Base-by-base conservation (phyloP, 1,140 invertebrate genomes). In the Microvelia longipes region DNA sequence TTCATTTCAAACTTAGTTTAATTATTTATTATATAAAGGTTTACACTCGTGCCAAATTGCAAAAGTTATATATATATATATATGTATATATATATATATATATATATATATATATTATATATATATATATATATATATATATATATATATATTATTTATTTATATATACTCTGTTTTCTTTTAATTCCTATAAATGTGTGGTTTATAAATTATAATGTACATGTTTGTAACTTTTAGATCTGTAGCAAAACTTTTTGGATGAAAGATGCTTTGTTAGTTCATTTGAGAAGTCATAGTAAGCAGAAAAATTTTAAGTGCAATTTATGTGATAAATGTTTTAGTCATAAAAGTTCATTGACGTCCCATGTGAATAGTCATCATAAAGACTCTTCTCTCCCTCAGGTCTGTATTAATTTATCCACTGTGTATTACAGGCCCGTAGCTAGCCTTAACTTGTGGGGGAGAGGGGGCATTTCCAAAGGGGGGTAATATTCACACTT, bases 221-320 rank as follows among this genome's bases (percentile, higher is more conserved):
- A n/a, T n/a, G n/a, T n/a, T n/a, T n/a, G n/a, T n/a, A n/a, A n/a
- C n/a, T 50, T 50, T 50, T 19, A 50, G 35, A 50, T 90, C 29
- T 92, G 92, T 78, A 85, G 86, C 13, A 92, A 94, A 80, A 66
- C 68, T 2, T 79, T 78, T 70, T 73, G 73, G 61, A 71, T 79
- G 79, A 70, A 80, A 79, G 66, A 79, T 78, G 60, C 80, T 78
- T 80, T 90, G n/a, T 85, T 87, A 68, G 83, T 85, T 66, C 86
- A 88, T 76, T 84, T 84, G 78, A 76, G 84, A 2, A 83, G 84
- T 1, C 87, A 88, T 74, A 83, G 80, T 28, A 79, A 82, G 35
- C 80, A 81, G 69, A 80, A 81, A 68, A 75, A 80, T 14, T 81
- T 82, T 2, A 79, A 81, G 2, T 86, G 85, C 73, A 80, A 80